Evolutionary conservation across 1,140 invertebrate genomes (phyloP), one percentile per base, ranked within the genome.

Genomic region (Octopus sinensis): DNA sequence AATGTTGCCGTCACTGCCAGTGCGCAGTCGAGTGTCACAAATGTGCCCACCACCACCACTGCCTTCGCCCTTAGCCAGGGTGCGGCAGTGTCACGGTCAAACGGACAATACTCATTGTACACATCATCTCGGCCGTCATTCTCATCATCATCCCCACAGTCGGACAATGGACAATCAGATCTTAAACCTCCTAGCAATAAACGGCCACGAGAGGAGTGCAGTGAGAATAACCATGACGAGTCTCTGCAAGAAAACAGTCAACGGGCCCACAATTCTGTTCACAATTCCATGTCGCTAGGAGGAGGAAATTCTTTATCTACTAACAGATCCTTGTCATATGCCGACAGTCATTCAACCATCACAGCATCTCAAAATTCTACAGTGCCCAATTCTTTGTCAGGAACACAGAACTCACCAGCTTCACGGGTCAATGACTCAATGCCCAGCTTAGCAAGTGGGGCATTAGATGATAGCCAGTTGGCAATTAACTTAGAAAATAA

Each of bases 401-500:
- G 43, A 51, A 17, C 76, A 17, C 30, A 51, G 13, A 77, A 77
- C 52, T 73, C 68, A n/a, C 68, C 68, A 73, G 68, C 30, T 10
- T 73, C 68, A 73, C 68, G 68, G 68, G 68, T 73, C 5, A 73
- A 73, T 17, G 68, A 73, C 30, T 73, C 68, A n/a, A 73, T 73
- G 17, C 17, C 68, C 13, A 23, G 4, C 68, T n/a, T 73, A 23
- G 17, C 68, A 13, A 73, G 68, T 73, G 30, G 68, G 1, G 68
- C 17, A 13, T n/a, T 73, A 23, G 76, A 77, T 17, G 76, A 77
- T 52, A 17, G 23, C 17, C 85, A 85, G 30, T 82, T 86, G 77
- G 83, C 85, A 73, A 79, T 84, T 76, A 82, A 81, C 53, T 80
- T 83, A 76, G 84, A 85, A 82, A 81, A 78, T 75, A 81, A 78